These are phyloP conservation scores for Corapipo altera DNA, from an alignment of 2,113 vertebrate genomes.

Conservation along the genomic window DNA sequence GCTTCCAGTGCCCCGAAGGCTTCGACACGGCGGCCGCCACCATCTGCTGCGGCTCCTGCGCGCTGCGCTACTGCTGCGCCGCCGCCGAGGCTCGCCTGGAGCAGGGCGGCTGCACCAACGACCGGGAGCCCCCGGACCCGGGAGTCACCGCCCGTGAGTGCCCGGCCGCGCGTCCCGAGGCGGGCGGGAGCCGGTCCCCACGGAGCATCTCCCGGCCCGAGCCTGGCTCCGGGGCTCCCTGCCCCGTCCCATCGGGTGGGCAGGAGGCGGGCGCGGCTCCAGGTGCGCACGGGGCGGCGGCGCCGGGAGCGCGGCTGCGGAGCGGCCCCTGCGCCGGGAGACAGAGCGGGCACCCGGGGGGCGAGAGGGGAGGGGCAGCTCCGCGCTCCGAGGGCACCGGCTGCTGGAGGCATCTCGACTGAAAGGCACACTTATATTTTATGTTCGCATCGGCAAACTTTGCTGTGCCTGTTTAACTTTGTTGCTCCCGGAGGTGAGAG, in stretches of 20 bases:
- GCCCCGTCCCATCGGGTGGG: not conserved
- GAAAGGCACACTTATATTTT: rapidly evolving
- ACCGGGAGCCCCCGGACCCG: constrained; percentile 81
- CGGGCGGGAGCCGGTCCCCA: not conserved
- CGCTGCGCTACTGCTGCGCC: constrained; percentile 93
- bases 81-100: constrained; percentile 88
- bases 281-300: not conserved
- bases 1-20: constrained; percentile 95
- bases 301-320: not conserved
- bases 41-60: constrained; percentile 94
- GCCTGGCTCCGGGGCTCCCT: no score
- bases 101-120: constrained; percentile 91
- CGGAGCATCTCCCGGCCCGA: not conserved
- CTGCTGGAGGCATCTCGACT: not conserved
- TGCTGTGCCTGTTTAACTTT: rapidly evolving
- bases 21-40: constrained; percentile 90
- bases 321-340: not conserved
- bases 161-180: not conserved
- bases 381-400: rapidly evolving
- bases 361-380: not conserved
- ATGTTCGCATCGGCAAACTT: not conserved
- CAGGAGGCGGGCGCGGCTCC: not conserved
- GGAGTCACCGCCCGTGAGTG: constrained; percentile 86
- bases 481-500: not conserved
- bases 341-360: no score